A percentile compares a stretch with the other conserved stretches of the same genome.
phyloP scores from a whole-genome alignment of 2,797 vertebrate genomes.

The Halcyon badia region DNA sequence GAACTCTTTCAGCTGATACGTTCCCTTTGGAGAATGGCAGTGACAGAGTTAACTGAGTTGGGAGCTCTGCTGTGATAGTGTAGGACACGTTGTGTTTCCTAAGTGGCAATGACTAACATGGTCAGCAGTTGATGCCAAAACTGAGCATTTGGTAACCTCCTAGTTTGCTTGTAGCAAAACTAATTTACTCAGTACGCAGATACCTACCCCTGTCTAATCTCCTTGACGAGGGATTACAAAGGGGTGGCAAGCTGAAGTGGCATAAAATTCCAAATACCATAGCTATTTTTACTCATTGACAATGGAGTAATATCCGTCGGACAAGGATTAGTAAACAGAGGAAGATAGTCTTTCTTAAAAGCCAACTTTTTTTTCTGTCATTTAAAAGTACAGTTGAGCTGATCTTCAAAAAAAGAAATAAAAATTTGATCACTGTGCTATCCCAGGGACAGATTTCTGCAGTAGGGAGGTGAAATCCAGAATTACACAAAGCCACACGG shows the following conservation, averaged over 20 bases:
- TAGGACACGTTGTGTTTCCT: background rate
- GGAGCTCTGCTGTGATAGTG: background rate
- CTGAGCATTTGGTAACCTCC: constrained; percentile 47
- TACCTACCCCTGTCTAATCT: constrained; percentile 35
- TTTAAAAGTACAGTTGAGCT: constrained; percentile 15
- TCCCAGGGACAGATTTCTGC: background rate
- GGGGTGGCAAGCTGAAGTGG: background rate
- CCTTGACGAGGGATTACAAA: constrained; percentile 42
- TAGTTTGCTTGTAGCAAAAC: constrained; percentile 59
- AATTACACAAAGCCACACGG: background rate
- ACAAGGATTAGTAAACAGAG: constrained; percentile 51
- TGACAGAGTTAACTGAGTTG: constrained; percentile 6
- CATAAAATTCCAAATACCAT: constrained; percentile 33
- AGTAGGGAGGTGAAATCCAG: background rate
- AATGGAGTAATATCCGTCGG: constrained; percentile 8
- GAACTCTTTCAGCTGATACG: background rate
- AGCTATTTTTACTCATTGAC: constrained; percentile 52
- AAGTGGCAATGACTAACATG: constrained; percentile 40
- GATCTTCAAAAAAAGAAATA: background rate
- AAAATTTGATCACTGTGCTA: background rate
- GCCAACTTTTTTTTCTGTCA: constrained; percentile 2
- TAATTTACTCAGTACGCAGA: constrained; percentile 37
- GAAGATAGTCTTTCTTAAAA: constrained; percentile 36
- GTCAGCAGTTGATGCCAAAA: constrained; percentile 50
- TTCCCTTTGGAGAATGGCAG: background rate